Conservation (phyloP, 2,888 invertebrate genomes). For the Lepidocyrtoides sp. region DNA sequence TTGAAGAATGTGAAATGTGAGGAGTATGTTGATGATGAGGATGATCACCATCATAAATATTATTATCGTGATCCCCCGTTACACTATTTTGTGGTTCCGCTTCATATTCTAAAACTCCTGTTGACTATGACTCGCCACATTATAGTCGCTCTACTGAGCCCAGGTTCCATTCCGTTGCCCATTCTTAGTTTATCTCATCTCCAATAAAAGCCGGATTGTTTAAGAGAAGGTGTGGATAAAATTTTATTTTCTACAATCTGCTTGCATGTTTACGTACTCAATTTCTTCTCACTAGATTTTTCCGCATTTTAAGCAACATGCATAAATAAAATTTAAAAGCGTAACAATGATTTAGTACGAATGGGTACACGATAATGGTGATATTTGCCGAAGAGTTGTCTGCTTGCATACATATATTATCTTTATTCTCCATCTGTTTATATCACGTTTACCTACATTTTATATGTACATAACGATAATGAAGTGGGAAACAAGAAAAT, state of each 20-base stretch:
- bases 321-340: background rate
- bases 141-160: background rate
- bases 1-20: slow-evolving; percentile 17
- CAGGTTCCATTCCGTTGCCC: background rate
- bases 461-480: background rate
- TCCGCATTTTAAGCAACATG: background rate
- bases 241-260: background rate
- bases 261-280: background rate
- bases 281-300: background rate
- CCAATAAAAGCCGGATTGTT: background rate
- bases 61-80: slow-evolving; percentile 31
- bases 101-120: slow-evolving; percentile 56
- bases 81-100: slow-evolving; percentile 35
- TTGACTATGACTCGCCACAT: background rate
- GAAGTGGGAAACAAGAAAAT: slow-evolving; percentile 1
- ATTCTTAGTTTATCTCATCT: slow-evolving; percentile 36
- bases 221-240: background rate
- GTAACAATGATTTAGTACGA: slow-evolving; percentile 27
- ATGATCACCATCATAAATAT: slow-evolving; percentile 15
- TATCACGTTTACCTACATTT: background rate
- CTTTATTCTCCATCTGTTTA: slow-evolving; percentile 15
- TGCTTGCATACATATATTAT: slow-evolving; percentile 17
- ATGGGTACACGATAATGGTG: slow-evolving; percentile 21
- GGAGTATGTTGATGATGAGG: background rate
- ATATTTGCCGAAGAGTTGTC: background rate